Base-by-base conservation (phyloP, 2,888 invertebrate genomes). In the Beris chalybata region DNA sequence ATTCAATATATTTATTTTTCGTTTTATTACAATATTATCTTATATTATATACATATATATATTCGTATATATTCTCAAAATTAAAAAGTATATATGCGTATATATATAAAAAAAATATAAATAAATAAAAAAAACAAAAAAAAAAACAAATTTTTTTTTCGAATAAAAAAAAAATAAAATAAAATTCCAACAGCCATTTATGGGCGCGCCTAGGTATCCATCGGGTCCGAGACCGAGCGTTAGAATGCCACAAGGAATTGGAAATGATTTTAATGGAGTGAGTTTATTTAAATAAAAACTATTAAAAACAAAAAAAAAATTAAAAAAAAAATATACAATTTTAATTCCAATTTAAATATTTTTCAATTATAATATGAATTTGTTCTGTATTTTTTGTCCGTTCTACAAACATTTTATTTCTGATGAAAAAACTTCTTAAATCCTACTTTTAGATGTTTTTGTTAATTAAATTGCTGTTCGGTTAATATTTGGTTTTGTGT, bases 131-230 rank as follows among this genome's bases (percentile, higher is more conserved):
- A 3, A 38, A 38, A 38, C 1, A 38, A 38, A 38, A 48, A 48
- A 48, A 1, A 13, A 13, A 48, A 48, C 15, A 48, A 13, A 2
- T n/a, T 48, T 48, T 11, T 11, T 38, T 38, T 48, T 11, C 5
- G 12, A 11, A 48, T 15, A 13, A 48, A 13, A 11, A 38, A 38
- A 5, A 38, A 38, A 38, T 7, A 38, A 38, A 7, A 38, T 38
- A 38, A 38, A 48, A 31, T 47, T 43, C 45, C 85, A 88, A 69
- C 92, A 96, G 85, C 94, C 95, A 73, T 93, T 92, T 76, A 95
- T 97, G 91, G 95, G 95, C 73, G 95, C 95, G 64, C 96, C 97
- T 12, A 88, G 97, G 82, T 97, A 95, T 84, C 94, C 95, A 70
- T 92, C 92, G 44, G 93, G 92, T 66, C 96, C 96, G 0, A 83